phyloP scores from a whole-genome alignment of 2,797 vertebrate genomes.

The Pseudotriccus pelzelni region DNA sequence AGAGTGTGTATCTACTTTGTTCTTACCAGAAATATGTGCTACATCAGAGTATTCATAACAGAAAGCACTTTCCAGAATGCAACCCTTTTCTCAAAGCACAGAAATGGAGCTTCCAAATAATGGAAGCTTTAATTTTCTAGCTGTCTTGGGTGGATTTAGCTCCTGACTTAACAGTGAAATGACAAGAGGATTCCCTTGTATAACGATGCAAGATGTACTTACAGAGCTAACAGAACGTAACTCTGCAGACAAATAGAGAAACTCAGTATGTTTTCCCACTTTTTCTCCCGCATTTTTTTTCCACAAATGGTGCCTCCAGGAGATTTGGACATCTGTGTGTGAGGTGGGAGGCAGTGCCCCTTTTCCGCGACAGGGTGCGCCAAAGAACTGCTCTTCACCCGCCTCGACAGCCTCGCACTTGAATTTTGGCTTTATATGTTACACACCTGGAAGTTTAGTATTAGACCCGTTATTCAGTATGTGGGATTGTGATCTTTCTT shows the following conservation, averaged over 20 bases:
- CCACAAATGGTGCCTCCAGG: fast-evolving
- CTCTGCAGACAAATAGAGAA: background rate
- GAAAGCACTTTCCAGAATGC: background rate
- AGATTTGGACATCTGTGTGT: background rate
- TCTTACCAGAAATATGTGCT: background rate
- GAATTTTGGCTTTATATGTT: fast-evolving
- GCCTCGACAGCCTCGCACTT: fast-evolving
- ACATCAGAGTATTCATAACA: fast-evolving
- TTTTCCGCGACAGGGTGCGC: background rate
- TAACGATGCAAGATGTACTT: background rate
- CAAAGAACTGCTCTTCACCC: background rate
- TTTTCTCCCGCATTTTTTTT: fast-evolving
- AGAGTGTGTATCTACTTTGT: background rate
- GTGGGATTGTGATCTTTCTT: background rate
- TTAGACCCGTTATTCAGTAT: fast-evolving
- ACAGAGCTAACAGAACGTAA: background rate
- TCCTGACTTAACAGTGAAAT: background rate
- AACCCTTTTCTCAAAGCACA: background rate
- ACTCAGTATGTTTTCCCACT: fast-evolving
- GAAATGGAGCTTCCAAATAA: background rate
- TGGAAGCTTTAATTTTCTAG: background rate
- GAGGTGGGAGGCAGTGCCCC: background rate
- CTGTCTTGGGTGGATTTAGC: background rate
- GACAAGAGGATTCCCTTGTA: background rate
- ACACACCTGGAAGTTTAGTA: background rate